Evolutionary conservation across 2,888 invertebrate species (phyloP).

Genomic region (Drosophila algonquin): DNA sequence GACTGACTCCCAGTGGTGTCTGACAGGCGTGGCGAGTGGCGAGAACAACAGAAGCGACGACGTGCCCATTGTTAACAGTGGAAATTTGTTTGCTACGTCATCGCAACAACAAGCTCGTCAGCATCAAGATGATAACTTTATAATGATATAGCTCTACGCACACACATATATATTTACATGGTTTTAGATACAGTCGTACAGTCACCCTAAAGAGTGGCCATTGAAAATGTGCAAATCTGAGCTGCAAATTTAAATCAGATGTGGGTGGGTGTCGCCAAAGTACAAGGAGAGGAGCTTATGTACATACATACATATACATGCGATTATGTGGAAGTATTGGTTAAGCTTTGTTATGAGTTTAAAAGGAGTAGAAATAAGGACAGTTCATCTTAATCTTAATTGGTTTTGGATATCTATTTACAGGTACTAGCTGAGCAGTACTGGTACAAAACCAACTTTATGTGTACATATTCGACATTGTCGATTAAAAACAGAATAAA

Average conservation of each 20-base stretch:
- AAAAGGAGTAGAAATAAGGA: neutral
- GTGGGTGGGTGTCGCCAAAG: too few species aligned
- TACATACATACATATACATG: neutral
- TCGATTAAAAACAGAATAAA: too few species aligned
- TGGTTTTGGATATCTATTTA: too few species aligned
- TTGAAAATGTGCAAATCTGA: slow-evolving; percentile 41
- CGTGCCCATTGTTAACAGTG: slow-evolving; percentile 65
- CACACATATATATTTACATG: slow-evolving; percentile 2
- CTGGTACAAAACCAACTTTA: too few species aligned
- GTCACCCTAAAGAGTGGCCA: slow-evolving; percentile 46
- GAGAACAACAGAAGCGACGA: slow-evolving; percentile 66
- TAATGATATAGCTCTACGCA: slow-evolving; percentile 43
- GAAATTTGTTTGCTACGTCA: slow-evolving; percentile 83
- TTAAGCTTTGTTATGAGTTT: neutral
- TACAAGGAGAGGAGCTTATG: neutral
- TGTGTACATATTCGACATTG: too few species aligned
- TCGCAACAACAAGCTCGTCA: slow-evolving; percentile 68
- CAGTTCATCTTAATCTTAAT: too few species aligned
- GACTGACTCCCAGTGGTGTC: slow-evolving; percentile 19
- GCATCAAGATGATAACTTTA: slow-evolving; percentile 71
- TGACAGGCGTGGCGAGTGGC: slow-evolving; percentile 65
- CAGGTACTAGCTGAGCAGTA: too few species aligned
- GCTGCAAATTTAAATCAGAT: slow-evolving; percentile 12
- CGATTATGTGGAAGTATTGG: neutral
- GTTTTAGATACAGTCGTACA: neutral